Evolutionary conservation across 2,113 vertebrate species (phyloP).

Genomic region (Bufo gargarizans): DNA sequence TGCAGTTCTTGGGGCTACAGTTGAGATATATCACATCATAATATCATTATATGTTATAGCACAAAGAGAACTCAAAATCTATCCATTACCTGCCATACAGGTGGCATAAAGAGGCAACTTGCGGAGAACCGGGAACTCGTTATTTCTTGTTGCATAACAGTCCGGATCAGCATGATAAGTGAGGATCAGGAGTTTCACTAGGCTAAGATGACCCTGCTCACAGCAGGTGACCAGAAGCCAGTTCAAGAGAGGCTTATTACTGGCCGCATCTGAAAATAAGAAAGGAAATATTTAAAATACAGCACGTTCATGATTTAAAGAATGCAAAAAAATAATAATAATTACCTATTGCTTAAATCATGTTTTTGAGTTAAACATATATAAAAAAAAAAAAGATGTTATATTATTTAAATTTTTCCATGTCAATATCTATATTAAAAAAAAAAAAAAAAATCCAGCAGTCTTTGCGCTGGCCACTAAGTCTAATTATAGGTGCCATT

Average conservation of each 20-base stretch:
- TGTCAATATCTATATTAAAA: too few relatives aligned
- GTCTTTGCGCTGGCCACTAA: too few relatives aligned
- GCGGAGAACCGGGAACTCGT: slow-evolving; percentile 86
- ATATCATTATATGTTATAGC: not conserved
- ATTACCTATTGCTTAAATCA: too few relatives aligned
- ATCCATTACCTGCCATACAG: slow-evolving; percentile 81
- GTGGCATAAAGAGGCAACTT: slow-evolving; percentile 88
- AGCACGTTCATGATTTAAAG: not conserved
- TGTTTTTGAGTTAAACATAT: too few relatives aligned
- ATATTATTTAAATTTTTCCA: too few relatives aligned
- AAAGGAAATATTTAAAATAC: not conserved
- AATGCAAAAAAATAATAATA: too few relatives aligned
- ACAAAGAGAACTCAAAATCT: not conserved
- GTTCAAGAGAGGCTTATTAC: slow-evolving; percentile 82
- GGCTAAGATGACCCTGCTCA: slow-evolving; percentile 82
- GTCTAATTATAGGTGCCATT: too few relatives aligned
- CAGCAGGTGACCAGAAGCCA: slow-evolving; percentile 90
- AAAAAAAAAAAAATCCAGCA: too few relatives aligned
- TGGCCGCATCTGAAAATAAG: slow-evolving; percentile 67
- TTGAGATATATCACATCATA: not conserved
- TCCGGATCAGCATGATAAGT: slow-evolving; percentile 80
- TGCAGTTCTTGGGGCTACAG: too few relatives aligned
- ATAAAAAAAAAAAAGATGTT: too few relatives aligned
- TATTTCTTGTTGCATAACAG: slow-evolving; percentile 79
- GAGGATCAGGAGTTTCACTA: slow-evolving; percentile 84